Percentiles rank a stretch among this genome's conserved stretches.
Conservation (phyloP, 2,797 vertebrate species). For the Capromys pilorides region DNA sequence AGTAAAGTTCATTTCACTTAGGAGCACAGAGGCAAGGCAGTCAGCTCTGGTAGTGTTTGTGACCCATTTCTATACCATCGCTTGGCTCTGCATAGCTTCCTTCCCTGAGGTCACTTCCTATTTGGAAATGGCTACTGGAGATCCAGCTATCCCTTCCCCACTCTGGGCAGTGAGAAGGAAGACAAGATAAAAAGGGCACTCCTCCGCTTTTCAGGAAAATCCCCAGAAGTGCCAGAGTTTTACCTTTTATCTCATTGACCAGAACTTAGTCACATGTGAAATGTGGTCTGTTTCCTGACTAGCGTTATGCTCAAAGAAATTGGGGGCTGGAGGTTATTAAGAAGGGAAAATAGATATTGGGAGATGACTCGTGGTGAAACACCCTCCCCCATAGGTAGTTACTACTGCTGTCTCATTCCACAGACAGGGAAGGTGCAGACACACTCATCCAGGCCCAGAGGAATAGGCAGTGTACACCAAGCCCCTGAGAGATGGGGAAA, state of each 20-base stretch:
- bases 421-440: not conserved
- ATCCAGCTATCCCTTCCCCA: not conserved
- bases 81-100: not conserved
- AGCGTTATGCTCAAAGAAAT: conserved; percentile 2
- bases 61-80: not conserved
- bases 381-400: not conserved
- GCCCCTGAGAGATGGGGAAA: not conserved
- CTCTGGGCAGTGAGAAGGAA: not conserved
- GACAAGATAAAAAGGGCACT: not conserved
- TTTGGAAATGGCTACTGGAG: not conserved
- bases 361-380: not conserved
- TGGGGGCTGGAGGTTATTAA: not conserved
- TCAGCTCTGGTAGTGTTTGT: not conserved
- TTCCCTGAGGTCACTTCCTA: not conserved
- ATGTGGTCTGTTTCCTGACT: conserved; percentile 17
- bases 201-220: not conserved
- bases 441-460: not conserved
- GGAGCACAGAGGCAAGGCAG: not conserved
- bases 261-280: not conserved
- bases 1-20: not conserved
- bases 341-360: not conserved
- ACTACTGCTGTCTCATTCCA: not conserved
- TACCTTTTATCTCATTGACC: not conserved
- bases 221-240: not conserved
- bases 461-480: not conserved